Conservation (phyloP, 2,113 vertebrate species). For the Burhinus bistriatus region DNA sequence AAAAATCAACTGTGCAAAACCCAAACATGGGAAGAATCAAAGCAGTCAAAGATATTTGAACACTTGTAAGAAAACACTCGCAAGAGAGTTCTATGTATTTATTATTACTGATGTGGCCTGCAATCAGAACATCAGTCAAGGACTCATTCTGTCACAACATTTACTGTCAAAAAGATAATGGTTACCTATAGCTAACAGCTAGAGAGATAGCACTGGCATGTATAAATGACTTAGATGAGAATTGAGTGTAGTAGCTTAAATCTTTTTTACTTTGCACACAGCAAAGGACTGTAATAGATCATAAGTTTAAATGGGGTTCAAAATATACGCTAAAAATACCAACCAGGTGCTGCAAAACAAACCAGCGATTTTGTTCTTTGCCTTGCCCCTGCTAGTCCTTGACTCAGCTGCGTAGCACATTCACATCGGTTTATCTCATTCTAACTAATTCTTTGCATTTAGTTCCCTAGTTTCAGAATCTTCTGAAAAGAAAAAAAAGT, state of each 20-base stretch:
- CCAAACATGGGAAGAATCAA: neutral
- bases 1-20: neutral
- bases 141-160: slow-evolving; percentile 11
- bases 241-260: neutral
- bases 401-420: neutral
- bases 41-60: neutral
- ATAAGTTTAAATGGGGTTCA: neutral
- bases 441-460: neutral
- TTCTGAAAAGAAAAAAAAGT: neutral
- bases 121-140: slow-evolving; percentile 18
- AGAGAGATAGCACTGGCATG: neutral
- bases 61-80: neutral
- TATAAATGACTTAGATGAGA: neutral
- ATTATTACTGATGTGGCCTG: neutral
- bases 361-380: neutral
- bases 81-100: neutral
- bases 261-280: neutral
- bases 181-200: neutral
- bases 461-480: neutral
- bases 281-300: neutral
- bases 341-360: neutral
- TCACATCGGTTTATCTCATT: neutral
- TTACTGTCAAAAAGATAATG: slow-evolving; percentile 4
- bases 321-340: neutral
- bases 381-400: neutral